Evolutionary conservation across 2,888 invertebrate species (phyloP), one percentile per base, ranked within the genome.

Genomic region (Dasysyrphus tricinctus): DNA sequence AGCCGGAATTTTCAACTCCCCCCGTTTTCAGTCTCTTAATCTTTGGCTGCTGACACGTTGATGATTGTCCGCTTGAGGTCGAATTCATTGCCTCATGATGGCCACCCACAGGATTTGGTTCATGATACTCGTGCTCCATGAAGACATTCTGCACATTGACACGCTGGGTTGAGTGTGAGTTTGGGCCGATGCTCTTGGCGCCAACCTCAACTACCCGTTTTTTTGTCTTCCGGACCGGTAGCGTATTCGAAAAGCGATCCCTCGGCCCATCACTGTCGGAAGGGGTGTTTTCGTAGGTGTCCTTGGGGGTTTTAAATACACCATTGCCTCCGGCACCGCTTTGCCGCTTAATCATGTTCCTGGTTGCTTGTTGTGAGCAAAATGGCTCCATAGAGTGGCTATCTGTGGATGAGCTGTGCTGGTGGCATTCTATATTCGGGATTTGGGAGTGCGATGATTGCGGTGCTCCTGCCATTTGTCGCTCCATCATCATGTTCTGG

Each of bases 1-100:
- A 96, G 0, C 95, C 96, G 0, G 95, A 93, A 89, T 97, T 97
- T 90, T 96, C 96, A 29, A 96, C 96, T 0, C 96, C 96, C 0
- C 96, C 95, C 89, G 95, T 88, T 79, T 90, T 89, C 54, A 89
- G 88, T 75, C 89, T 87, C 83, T 88, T 70, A 37, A 81, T 76
- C 88, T 89, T 73, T 84, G 88, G 86, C 59, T 87, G 57, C 63
- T 87, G 57, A 70, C 75, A 51, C 24, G 77, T 32, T 76, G 80
- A 75, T 29, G 73, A 70, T 57, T 89, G 86, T 14, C 88, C 84
- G 42, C 82, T 90, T 82, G 90, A 89, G 49, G 90, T 91, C 29
- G 76, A 73, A 57, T 77, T 82, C 65, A 89, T 89, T 39, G 86
- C 67, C 63, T 80, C 90, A 89, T 79, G 88, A 75, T 84, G 88